phyloP scores from a whole-genome alignment of 2,888 invertebrate genomes.

The Drosophila nigritarsus region DNA sequence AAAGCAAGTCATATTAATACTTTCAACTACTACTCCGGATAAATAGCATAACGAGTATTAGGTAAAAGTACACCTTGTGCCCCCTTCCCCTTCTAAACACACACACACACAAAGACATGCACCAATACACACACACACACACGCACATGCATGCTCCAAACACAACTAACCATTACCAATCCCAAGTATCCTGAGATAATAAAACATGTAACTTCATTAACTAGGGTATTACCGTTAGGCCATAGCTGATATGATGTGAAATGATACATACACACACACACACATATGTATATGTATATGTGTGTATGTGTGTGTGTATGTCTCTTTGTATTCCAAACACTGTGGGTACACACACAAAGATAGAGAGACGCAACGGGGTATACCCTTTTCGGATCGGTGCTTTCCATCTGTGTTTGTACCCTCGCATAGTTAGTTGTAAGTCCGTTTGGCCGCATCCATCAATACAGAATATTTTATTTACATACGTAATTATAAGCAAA shows the following conservation, averaged over 20 bases:
- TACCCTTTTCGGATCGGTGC: not conserved
- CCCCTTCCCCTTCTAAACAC: not conserved
- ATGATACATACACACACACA: not conserved
- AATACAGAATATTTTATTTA: not conserved
- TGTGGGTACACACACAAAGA: not conserved
- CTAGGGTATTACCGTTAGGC: constrained; percentile 40
- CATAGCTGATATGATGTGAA: constrained; percentile 41
- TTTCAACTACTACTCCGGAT: constrained; percentile 57
- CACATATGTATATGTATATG: not conserved
- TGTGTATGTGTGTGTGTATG: not conserved
- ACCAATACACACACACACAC: not conserved
- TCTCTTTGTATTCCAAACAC: constrained; percentile 29
- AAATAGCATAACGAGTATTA: constrained; percentile 48
- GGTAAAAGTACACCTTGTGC: constrained; percentile 19
- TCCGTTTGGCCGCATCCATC: constrained; percentile 6
- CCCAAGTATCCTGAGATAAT: constrained; percentile 25
- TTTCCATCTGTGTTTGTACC: not conserved
- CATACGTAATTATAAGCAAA: constrained; percentile 22
- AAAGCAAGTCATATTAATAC: constrained; percentile 49
- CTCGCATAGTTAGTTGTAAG: constrained; percentile 16
- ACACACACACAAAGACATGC: constrained; percentile 4
- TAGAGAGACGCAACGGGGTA: not conserved
- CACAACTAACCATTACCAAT: constrained; percentile 11
- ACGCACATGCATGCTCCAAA: not conserved
- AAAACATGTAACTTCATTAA: constrained; percentile 26